Conservation (phyloP, 2,113 vertebrate species). For the Enhydra lutris region DNA sequence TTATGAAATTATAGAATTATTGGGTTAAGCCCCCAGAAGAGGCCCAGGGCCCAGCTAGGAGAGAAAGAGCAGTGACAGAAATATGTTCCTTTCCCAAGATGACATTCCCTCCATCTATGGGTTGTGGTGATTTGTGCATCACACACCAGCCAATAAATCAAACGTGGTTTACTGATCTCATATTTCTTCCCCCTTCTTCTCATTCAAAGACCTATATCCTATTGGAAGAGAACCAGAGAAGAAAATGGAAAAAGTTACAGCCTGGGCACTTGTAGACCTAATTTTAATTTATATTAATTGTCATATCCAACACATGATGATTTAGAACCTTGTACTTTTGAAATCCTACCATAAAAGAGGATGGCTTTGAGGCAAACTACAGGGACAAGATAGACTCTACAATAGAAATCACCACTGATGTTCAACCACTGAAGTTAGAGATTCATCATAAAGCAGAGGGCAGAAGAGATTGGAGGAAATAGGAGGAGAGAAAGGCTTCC, state of each 20-base stretch:
- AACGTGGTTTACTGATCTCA: not conserved
- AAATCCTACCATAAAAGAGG: not conserved
- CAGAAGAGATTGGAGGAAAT: not conserved
- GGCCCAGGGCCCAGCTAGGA: not conserved
- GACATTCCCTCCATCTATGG: not conserved
- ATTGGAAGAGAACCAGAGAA: not conserved
- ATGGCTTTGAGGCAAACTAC: not conserved
- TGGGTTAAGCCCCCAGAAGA: not conserved
- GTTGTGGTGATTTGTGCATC: not conserved
- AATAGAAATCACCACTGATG: not conserved
- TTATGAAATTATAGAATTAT: not conserved
- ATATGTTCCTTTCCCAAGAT: not conserved
- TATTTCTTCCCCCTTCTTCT: not conserved
- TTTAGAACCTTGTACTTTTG: not conserved
- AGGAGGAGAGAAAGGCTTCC: not conserved
- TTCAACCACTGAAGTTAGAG: not conserved
- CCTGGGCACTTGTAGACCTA: not conserved
- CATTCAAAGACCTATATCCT: not conserved
- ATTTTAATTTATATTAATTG: constrained; percentile 5
- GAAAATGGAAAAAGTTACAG: not conserved
- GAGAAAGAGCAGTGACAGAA: not conserved
- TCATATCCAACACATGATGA: not conserved
- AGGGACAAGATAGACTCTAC: not conserved
- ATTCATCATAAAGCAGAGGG: not conserved
- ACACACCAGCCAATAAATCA: not conserved